Evolutionary conservation across 2,113 vertebrate species (phyloP), one percentile per base, ranked within the genome.

Genomic region (Climacteris rufus): DNA sequence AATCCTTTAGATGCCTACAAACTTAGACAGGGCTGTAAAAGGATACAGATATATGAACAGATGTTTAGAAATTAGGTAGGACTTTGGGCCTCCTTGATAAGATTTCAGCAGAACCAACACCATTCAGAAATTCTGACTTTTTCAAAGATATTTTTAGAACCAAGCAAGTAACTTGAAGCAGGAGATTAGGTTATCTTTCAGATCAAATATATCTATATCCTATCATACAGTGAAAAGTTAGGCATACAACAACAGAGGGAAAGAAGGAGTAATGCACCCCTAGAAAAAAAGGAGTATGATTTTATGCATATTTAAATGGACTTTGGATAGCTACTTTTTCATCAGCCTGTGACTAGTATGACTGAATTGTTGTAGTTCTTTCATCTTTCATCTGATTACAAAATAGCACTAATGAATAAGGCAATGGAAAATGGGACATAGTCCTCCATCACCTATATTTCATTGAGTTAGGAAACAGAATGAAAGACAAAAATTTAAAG

Each of bases 141-240:
- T 87, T 89, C 70, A 71, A 82, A 68, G 15, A 21, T 86, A 61
- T 89, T 94, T 95, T 90, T 86, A 80, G 39, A 89, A 89, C 14
- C 13, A 87, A 89, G 21, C 7, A 78, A 78, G 54, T 59, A 91
- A 77, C 42, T n/a, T 54, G 57, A 71, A 75, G 24, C 13, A 47
- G 9, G 11, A 88, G 47, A 82, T 76, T 19, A 90, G 6, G 9
- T 78, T 92, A 49, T 71, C 37, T 70, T 91, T 74, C 75, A 66
- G 39, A 71, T 63, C 37, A 91, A 89, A 21, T 56, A 12, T 56
- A 69, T 39, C 60, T 49, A 87, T 83, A 80, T 65, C 3, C 21
- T 49, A n/a, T 11, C 1, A 0, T 72, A n/a, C 6, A 60, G 9
- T 60, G 30, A 90, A 87, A 93, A 64, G 35, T 75, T 68, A 64